These are phyloP conservation scores for Psittacula derbiana DNA, from an alignment of 2,797 vertebrate genomes.

Conservation along the genomic window DNA sequence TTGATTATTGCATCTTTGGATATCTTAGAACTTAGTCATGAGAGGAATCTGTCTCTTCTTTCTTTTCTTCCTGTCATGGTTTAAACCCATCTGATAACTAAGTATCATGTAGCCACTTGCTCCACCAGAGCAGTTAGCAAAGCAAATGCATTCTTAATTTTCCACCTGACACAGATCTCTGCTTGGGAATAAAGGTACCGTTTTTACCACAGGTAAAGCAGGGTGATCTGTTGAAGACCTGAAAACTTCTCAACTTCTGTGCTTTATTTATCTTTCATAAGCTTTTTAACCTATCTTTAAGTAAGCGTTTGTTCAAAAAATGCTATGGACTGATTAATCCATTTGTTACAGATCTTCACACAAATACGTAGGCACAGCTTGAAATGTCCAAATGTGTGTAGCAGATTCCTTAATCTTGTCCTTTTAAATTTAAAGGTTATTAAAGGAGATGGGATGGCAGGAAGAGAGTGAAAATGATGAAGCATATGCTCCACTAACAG, in stretches of 20 bases:
- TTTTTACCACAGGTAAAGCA: not conserved
- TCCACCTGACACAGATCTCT: not conserved
- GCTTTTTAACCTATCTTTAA: not conserved
- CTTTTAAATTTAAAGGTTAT: slow-evolving; percentile 63
- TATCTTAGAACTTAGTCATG: not conserved
- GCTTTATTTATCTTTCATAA: not conserved
- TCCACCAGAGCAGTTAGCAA: not conserved
- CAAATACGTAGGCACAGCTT: not conserved
- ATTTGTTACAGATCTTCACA: not conserved
- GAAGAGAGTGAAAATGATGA: slow-evolving; percentile 84
- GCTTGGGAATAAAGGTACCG: not conserved
- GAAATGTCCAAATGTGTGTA: not conserved
- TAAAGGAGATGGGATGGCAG: slow-evolving; percentile 85
- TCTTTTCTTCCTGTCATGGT: not conserved
- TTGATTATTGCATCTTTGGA: not conserved
- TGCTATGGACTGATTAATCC: not conserved
- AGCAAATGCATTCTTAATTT: not conserved
- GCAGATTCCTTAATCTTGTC: not conserved
- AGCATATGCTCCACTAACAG: slow-evolving; percentile 80
- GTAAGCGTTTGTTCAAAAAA: not conserved
- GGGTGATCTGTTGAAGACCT: not conserved
- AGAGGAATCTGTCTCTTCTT: not conserved
- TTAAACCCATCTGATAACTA: not conserved
- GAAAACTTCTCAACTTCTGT: not conserved
- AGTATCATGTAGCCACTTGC: not conserved